Percentiles rank a stretch among this genome's conserved stretches.
Evolutionary conservation across 2,113 vertebrate species (phyloP).

Genomic region (Panthera uncia): DNA sequence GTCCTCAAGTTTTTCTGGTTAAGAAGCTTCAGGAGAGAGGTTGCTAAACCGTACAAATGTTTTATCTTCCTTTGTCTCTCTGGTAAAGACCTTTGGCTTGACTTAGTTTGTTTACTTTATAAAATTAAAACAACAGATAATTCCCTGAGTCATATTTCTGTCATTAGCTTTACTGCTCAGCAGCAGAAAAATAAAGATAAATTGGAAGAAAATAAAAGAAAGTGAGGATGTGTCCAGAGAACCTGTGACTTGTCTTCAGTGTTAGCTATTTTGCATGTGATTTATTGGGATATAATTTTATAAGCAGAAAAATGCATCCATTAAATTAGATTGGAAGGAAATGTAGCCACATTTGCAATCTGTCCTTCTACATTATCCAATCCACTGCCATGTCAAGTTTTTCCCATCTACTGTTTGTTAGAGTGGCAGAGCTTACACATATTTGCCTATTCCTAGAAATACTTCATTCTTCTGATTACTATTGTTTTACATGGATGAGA

Average conservation of each 20-base stretch:
- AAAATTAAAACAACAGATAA: not conserved
- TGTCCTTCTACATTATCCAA: not conserved
- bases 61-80: not conserved
- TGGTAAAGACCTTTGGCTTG: not conserved
- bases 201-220: slow-evolving; percentile 54
- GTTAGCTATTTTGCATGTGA: not conserved
- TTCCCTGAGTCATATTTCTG: not conserved
- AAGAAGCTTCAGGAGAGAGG: not conserved
- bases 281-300: not conserved
- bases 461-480: not conserved
- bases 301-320: not conserved
- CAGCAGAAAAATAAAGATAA: slow-evolving; percentile 41
- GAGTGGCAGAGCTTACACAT: not conserved
- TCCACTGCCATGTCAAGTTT: not conserved
- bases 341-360: not conserved
- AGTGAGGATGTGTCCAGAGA: not conserved
- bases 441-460: not conserved
- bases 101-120: not conserved
- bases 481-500: not conserved
- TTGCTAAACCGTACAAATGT: not conserved
- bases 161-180: not conserved
- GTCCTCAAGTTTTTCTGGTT: not conserved
- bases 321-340: not conserved
- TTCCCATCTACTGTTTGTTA: not conserved
- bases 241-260: not conserved